A percentile compares a stretch with the other conserved stretches of the same genome.
Conservation (phyloP, 2,888 invertebrate genomes). For the Oasisia sp. region DNA sequence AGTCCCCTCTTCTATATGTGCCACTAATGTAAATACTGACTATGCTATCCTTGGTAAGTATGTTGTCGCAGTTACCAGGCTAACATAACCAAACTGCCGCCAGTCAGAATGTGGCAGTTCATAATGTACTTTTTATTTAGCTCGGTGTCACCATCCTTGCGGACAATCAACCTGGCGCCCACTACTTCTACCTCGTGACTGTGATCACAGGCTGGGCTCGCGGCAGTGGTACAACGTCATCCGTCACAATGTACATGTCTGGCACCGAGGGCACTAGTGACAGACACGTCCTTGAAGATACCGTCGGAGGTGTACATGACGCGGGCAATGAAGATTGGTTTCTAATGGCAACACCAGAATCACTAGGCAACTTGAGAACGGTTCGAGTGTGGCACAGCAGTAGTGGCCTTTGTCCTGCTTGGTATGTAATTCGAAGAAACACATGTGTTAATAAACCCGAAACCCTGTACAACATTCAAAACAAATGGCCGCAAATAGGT, state of each 20-base stretch:
- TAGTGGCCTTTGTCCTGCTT: not conserved
- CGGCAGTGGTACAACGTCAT: slow-evolving; percentile 18
- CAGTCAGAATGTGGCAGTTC: too few relatives aligned
- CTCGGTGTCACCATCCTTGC: not conserved
- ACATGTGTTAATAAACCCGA: too few relatives aligned
- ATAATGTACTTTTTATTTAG: not conserved
- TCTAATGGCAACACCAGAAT: not conserved
- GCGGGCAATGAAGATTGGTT: slow-evolving; percentile 19
- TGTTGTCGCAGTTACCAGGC: not conserved
- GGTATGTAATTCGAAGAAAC: not conserved
- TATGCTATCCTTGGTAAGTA: too few relatives aligned
- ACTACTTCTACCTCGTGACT: slow-evolving; percentile 14
- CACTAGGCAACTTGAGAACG: not conserved
- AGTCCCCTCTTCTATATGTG: too few relatives aligned
- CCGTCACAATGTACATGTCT: slow-evolving; percentile 18
- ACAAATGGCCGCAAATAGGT: too few relatives aligned
- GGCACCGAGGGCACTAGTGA: not conserved
- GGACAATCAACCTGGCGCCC: not conserved
- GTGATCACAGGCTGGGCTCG: slow-evolving; percentile 18
- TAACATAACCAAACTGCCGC: not conserved
- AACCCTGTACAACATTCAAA: too few relatives aligned
- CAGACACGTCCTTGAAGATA: not conserved
- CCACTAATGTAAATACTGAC: too few relatives aligned
- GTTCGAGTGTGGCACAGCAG: slow-evolving; percentile 8
- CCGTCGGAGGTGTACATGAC: not conserved